phyloP scores from a whole-genome alignment of 2,888 invertebrate genomes.

The Lamellibrachia columna region DNA sequence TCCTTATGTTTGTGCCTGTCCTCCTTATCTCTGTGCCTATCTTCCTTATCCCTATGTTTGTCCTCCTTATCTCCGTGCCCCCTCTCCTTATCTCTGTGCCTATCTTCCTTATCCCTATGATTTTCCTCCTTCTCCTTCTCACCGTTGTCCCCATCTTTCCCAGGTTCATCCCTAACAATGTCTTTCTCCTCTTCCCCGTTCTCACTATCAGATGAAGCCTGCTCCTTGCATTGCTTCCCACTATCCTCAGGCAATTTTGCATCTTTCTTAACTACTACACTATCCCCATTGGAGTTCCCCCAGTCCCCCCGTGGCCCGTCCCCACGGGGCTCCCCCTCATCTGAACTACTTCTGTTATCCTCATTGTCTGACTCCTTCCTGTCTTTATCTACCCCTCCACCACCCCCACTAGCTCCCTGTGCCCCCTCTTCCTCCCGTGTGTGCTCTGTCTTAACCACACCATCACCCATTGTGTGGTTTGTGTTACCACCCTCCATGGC shows the following conservation, averaged over 20 bases:
- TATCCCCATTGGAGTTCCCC: background rate
- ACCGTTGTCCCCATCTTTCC: background rate
- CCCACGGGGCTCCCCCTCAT: constrained; percentile 1
- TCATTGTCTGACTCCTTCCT: constrained; percentile 26
- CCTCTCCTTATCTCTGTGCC: background rate
- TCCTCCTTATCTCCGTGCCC: background rate
- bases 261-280: background rate
- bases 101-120: background rate
- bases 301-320: background rate
- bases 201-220: background rate
- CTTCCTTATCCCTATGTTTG: background rate
- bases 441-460: background rate
- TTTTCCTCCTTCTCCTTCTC: background rate
- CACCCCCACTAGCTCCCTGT: background rate
- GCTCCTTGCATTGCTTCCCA: background rate
- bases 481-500: constrained; percentile 22
- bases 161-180: background rate
- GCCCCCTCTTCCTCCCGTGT: background rate
- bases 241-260: background rate
- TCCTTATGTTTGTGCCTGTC: background rate
- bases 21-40: background rate
- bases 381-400: constrained; percentile 4
- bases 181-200: background rate
- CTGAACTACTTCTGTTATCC: background rate
- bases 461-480: background rate